These are phyloP conservation scores for Drosophila ercepeae DNA, from an alignment of 1,140 invertebrate genomes.

Conservation along the genomic window DNA sequence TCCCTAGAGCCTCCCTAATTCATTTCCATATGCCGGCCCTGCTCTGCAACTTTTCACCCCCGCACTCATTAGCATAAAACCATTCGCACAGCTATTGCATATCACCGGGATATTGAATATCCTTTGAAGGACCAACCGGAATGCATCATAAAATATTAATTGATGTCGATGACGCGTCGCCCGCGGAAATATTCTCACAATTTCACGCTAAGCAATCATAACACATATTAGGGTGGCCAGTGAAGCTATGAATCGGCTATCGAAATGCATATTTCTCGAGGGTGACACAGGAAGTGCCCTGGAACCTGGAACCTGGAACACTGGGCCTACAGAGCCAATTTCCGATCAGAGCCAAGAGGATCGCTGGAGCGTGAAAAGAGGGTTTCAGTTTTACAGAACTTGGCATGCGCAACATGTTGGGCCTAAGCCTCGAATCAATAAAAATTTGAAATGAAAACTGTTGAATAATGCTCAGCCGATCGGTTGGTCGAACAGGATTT, in stretches of 20 bases:
- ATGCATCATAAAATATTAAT: conserved; percentile 70
- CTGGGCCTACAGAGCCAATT: conserved; percentile 73
- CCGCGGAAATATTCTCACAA: conserved; percentile 66
- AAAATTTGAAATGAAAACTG: conserved; percentile 76
- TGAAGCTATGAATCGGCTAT: conserved; percentile 63
- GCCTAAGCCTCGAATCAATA: conserved; percentile 55
- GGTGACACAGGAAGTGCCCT: conserved; percentile 55
- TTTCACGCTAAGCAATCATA: conserved; percentile 78
- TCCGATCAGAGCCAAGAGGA: conserved; percentile 61
- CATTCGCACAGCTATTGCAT: conserved; percentile 76
- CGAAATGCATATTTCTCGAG: neutral
- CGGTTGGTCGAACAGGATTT: conserved; percentile 66
- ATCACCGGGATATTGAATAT: conserved; percentile 63
- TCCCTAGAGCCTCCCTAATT: neutral
- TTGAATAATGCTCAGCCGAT: conserved; percentile 61
- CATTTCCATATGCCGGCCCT: neutral
- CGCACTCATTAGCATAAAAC: conserved; percentile 63
- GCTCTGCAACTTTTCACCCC: conserved; percentile 7
- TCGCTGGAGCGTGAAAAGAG: conserved; percentile 51
- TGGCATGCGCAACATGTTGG: conserved; percentile 76
- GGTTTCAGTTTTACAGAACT: conserved; percentile 12
- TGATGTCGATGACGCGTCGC: conserved; percentile 41
- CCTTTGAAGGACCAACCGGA: conserved; percentile 39
- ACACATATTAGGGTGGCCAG: conserved; percentile 63
- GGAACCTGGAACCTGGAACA: conserved; percentile 27